Conservation (phyloP, 2,888 invertebrate species). For the Kryphioiulus occultus region DNA sequence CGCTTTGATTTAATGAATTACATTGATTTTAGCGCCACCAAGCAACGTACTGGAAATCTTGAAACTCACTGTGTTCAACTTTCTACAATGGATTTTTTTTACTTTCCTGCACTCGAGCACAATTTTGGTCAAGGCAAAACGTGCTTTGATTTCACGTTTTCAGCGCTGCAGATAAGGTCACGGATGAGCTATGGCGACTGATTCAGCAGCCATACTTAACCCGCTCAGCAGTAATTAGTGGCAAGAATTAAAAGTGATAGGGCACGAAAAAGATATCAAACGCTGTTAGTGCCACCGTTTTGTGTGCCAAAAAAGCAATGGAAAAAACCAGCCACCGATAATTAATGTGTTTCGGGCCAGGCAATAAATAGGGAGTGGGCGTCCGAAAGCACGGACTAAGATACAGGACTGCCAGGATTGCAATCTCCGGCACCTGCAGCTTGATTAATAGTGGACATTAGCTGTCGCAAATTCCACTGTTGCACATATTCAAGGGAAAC, state of each 20-base stretch:
- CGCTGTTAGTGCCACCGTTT: not conserved
- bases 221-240: not conserved
- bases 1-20: too few species aligned
- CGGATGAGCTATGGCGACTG: not conserved
- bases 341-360: not conserved
- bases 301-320: not conserved
- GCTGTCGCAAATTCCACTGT: constrained; percentile 30
- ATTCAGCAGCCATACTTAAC: not conserved
- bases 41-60: too few species aligned
- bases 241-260: constrained; percentile 30
- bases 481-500: not conserved
- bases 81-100: not conserved
- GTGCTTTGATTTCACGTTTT: constrained; percentile 31
- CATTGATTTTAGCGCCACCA: too few species aligned
- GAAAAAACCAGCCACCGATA: not conserved
- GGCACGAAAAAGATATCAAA: constrained; percentile 31
- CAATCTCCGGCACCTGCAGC: constrained; percentile 22
- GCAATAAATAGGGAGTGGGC: not conserved
- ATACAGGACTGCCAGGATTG: not conserved
- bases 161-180: not conserved
- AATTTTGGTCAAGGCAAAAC: not conserved
- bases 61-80: too few species aligned
- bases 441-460: not conserved
- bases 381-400: not conserved
- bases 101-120: not conserved